These are phyloP conservation scores for Sturmia bella DNA, from an alignment of 2,888 invertebrate genomes.

Conservation along the genomic window DNA sequence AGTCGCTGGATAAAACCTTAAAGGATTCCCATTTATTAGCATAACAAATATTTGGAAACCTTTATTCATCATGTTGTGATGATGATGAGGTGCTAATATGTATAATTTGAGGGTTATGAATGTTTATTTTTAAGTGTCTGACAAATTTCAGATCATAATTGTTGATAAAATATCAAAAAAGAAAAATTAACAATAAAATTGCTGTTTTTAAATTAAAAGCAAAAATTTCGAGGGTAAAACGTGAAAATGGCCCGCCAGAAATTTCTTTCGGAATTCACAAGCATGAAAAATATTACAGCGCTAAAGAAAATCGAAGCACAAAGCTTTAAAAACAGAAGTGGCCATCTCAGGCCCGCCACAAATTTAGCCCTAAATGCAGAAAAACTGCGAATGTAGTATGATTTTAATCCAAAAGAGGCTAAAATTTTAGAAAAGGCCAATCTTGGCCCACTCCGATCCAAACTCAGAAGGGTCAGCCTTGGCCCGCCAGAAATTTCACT, in stretches of 20 bases:
- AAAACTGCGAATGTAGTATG: no score
- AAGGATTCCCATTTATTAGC: slow-evolving; percentile 29
- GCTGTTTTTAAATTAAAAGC: not conserved
- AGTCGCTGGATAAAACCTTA: not conserved
- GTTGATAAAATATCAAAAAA: slow-evolving; percentile 1
- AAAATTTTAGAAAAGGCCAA: no score
- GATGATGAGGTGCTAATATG: slow-evolving; percentile 64
- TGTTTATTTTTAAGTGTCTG: slow-evolving; percentile 23
- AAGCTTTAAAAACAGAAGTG: no score
- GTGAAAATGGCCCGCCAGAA: not conserved
- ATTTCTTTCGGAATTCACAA: not conserved
- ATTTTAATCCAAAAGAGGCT: no score
- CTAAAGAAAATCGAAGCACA: no score
- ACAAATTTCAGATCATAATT: slow-evolving; percentile 27
- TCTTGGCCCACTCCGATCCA: no score
- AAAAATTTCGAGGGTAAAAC: not conserved
- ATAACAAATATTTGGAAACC: slow-evolving; percentile 24
- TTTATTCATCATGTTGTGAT: slow-evolving; percentile 51
- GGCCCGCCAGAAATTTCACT: no score
- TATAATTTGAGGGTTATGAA: slow-evolving; percentile 57
- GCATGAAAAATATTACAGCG: not conserved
- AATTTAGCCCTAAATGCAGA: no score
- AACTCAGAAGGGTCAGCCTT: no score
- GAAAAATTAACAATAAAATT: not conserved
- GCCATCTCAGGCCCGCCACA: slow-evolving; percentile 3